Conservation (phyloP, 2,113 vertebrate species). For the Aptenodytes forsteri region DNA sequence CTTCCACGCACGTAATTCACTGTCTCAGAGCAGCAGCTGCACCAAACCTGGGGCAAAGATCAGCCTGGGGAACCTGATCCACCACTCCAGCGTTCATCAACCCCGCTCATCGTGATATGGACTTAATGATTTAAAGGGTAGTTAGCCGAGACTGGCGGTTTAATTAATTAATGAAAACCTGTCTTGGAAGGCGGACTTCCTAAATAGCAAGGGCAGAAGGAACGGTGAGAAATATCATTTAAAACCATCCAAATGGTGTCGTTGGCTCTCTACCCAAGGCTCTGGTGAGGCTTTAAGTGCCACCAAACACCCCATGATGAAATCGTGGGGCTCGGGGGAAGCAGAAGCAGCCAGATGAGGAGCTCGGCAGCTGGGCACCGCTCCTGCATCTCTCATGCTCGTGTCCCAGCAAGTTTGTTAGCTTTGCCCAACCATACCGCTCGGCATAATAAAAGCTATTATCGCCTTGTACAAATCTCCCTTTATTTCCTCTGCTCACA, state of each 20-base stretch:
- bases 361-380: neutral
- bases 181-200: neutral
- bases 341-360: neutral
- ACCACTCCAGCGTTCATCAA: accelerated
- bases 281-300: neutral
- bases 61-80: neutral
- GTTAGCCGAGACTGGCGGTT: neutral
- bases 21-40: neutral
- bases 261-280: neutral
- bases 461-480: neutral
- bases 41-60: neutral
- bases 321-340: neutral
- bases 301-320: neutral
- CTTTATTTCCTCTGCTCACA: neutral
- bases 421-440: neutral
- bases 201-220: neutral
- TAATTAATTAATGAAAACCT: neutral
- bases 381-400: neutral
- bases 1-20: neutral
- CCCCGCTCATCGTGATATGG: accelerated
- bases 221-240: neutral
- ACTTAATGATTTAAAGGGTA: neutral
- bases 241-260: neutral
- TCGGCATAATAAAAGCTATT: neutral
- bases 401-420: neutral